Evolutionary conservation across 2,888 invertebrate genomes (phyloP), one percentile per base, ranked within the genome.

Genomic region (Linyphia triangularis): DNA sequence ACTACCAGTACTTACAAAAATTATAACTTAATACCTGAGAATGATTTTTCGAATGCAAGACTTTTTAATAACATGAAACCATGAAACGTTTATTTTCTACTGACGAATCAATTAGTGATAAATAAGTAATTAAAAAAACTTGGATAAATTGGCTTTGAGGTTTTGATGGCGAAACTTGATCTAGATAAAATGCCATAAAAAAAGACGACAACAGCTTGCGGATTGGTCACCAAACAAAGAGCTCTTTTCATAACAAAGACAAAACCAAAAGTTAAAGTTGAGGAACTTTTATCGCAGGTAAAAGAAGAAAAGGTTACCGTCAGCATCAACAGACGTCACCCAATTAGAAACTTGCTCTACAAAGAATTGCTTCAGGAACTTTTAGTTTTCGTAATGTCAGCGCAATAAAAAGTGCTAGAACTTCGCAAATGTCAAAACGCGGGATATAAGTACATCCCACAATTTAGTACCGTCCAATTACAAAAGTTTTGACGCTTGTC

Each of bases 361-460:
- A 67, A 79, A 79, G 43, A 67, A 67, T 51, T 26, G 7, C 28
- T 79, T 67, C 43, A 22, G 33, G 67, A 57, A 82, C 26, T 61
- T 40, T 70, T 82, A 75, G 73, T 84, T 63, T 57, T 61, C n/a
- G 28, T 65, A 73, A 84, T 67, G 75, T 75, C 65, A 79, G 78
- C 67, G 19, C 26, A 33, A 61, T n/a, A 72, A 67, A 65, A 65
- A 28, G 28, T 40, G 16, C 33, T 22, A 13, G 19, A 51, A 70
- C 33, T 43, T 65, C 30, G 75, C 63, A 84, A 65, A 84, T 43
- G 83, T 83, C 83, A 73, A 51, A 72, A 30, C 13, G 63, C 40
- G 43, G 63, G 63, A 22, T 40, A 63, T 30, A 65, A 73, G 22
- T 43, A 26, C 65, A 59, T n/a, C n/a, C 24, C 13, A 33, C 73